These are phyloP conservation scores for Drosophila mojavensis DNA, from an alignment of 1,140 invertebrate species.

Conservation along the genomic window DNA sequence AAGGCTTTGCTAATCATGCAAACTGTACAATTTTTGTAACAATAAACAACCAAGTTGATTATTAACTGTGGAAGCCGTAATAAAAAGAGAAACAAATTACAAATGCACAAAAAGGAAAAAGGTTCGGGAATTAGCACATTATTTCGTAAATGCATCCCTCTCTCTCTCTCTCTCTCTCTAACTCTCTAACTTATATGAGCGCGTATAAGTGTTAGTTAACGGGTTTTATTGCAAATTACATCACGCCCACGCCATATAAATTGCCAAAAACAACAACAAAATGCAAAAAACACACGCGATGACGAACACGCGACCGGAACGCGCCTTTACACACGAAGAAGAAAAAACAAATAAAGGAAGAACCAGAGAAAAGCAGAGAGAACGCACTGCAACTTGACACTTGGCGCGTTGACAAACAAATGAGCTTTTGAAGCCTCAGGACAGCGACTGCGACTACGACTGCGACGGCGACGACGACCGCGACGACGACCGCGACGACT, in stretches of 20 bases:
- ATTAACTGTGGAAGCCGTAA: slow-evolving; percentile 52
- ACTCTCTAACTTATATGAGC: not conserved
- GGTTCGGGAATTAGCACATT: slow-evolving; percentile 68
- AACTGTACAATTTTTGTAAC: slow-evolving; percentile 58
- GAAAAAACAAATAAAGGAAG: not conserved
- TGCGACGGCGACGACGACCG: not conserved
- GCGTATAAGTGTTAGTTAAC: slow-evolving; percentile 64
- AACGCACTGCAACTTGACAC: slow-evolving; percentile 54
- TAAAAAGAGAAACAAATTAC: slow-evolving; percentile 4
- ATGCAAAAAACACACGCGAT: slow-evolving; percentile 57
- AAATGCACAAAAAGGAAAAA: slow-evolving; percentile 17
- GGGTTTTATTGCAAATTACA: slow-evolving; percentile 78
- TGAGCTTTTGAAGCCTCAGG: slow-evolving; percentile 62
- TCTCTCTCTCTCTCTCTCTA: not conserved
- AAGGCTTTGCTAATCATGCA: slow-evolving; percentile 38
- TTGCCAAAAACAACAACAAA: slow-evolving; percentile 29
- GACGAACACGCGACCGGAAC: slow-evolving; percentile 74
- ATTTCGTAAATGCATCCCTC: slow-evolving; percentile 30
- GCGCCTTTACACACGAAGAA: slow-evolving; percentile 55
- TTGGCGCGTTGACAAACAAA: slow-evolving; percentile 65
- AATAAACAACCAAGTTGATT: slow-evolving; percentile 74
- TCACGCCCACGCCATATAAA: slow-evolving; percentile 71
- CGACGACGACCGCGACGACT: not conserved
- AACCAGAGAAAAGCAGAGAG: not conserved
- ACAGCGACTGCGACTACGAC: not conserved